Base-by-base conservation (phyloP, 2,888 invertebrate species). In the Molorchus minor region DNA sequence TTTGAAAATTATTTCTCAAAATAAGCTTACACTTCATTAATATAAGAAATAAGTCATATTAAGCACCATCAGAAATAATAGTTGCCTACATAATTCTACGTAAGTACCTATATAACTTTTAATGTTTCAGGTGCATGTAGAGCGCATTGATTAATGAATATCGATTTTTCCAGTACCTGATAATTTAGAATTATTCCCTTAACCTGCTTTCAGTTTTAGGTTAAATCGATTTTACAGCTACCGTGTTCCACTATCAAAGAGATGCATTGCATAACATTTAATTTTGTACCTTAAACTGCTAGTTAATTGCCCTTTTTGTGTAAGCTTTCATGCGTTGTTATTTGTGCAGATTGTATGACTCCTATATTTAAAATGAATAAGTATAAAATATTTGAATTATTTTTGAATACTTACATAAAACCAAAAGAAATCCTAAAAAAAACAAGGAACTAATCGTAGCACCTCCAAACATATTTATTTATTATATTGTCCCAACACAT, bases 401-500 rank as follows among this genome's bases (percentile, higher is more conserved):
- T 4, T 13, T 10, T 13, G 21, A 15, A 25, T 49, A 49, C 49
- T 49, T 38, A 49, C 49, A 49, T 49, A 49, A 38, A 2, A 38
- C 49, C 1, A 38, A 21, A 25, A 38, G 25, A 19, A 49, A 38
- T 38, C 38, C 49, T 21, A 49, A n/a, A 16, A 38, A 12, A 25
- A 25, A 21, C n/a, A 16, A 49, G 4, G 38, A 13, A 20, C 36
- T 16, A 25, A 49, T 38, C 25, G 49, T 16, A 8, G 44, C 49
- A 49, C 49, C 25, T 49, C 49, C 49, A n/a, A 38, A 49, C 20
- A 49, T 38, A 16, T 38, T 49, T n/a, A 21, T n/a, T 15, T 16
- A 15, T 38, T 25, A 20, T 49, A 25, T 58, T 54, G 41, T 54
- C 45, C 47, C 47, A 54, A 53, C 40, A 47, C 58, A 58, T 47